Evolutionary conservation across 2,888 invertebrate species (phyloP).

Genomic region (Allygus modestus): DNA sequence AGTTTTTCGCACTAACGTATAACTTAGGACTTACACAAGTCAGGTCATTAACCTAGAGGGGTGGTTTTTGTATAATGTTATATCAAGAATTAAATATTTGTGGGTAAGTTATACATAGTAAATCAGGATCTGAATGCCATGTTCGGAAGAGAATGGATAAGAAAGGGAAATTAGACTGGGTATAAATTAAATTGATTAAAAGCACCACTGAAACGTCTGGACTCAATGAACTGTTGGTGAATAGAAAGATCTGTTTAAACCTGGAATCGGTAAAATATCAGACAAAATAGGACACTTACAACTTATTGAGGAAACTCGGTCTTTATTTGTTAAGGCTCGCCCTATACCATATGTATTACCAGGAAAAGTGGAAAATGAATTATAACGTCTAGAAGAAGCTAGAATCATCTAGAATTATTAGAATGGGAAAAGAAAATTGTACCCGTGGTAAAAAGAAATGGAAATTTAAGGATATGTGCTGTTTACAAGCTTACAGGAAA

Average conservation of each 20-base stretch:
- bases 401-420: constrained; percentile 63
- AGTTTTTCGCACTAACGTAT: not conserved
- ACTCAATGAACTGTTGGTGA: constrained; percentile 18
- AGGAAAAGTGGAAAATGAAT: constrained; percentile 64
- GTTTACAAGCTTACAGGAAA: constrained; percentile 71
- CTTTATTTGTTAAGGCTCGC: constrained; percentile 65
- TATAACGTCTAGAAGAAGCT: constrained; percentile 61
- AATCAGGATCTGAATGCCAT: constrained; percentile 22
- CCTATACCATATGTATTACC: constrained; percentile 65
- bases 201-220: not conserved
- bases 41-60: constrained; percentile 58
- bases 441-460: constrained; percentile 69
- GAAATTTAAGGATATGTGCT: constrained; percentile 69
- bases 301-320: constrained; percentile 12
- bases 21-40: constrained; percentile 52
- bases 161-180: constrained; percentile 33
- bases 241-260: constrained; percentile 56
- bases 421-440: constrained; percentile 70
- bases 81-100: constrained; percentile 26
- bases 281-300: constrained; percentile 23
- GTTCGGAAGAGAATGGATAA: constrained; percentile 43
- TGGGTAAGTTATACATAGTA: constrained; percentile 56
- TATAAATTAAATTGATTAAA: not conserved
- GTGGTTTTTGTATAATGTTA: not conserved
- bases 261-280: constrained; percentile 41